Percentiles rank a stretch among this genome's conserved stretches.
phyloP scores from a whole-genome alignment of 2,888 invertebrate genomes.

The Cabera pusaria region DNA sequence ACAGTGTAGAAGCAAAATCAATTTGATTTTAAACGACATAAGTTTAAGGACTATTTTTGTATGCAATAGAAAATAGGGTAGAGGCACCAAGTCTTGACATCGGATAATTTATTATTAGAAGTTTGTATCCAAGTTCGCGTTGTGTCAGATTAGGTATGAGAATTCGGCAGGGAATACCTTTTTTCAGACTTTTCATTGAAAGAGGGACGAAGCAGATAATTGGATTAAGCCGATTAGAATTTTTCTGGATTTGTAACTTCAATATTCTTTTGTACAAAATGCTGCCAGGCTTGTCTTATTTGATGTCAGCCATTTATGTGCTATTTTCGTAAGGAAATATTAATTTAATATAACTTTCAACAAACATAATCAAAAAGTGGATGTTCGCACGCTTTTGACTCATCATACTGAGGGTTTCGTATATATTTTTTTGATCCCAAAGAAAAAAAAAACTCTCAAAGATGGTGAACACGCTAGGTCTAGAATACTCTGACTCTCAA shows the following conservation, averaged over 20 bases:
- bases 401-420: too few species aligned
- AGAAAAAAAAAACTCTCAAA: too few species aligned
- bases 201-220: slow-evolving; percentile 38
- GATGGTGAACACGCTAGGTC: too few species aligned
- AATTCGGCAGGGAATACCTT: slow-evolving; percentile 41
- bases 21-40: too few species aligned
- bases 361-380: too few species aligned
- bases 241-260: slow-evolving; percentile 32
- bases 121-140: slow-evolving; percentile 38
- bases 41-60: slow-evolving; percentile 18
- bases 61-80: slow-evolving; percentile 13
- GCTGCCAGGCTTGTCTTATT: slow-evolving; percentile 11
- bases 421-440: too few species aligned
- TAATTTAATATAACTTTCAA: too few species aligned
- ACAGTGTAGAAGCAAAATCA: too few species aligned
- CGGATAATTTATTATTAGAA: slow-evolving; percentile 61
- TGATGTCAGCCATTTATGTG: too few species aligned
- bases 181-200: slow-evolving; percentile 33
- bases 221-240: slow-evolving; percentile 56
- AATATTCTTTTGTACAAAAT: slow-evolving; percentile 37
- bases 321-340: too few species aligned
- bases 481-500: too few species aligned
- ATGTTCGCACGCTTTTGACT: too few species aligned
- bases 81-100: slow-evolving; percentile 41
- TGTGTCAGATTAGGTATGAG: slow-evolving; percentile 42